Evolutionary conservation across 2,113 vertebrate genomes (phyloP).

Genomic region (Herpetotheres cachinnans): DNA sequence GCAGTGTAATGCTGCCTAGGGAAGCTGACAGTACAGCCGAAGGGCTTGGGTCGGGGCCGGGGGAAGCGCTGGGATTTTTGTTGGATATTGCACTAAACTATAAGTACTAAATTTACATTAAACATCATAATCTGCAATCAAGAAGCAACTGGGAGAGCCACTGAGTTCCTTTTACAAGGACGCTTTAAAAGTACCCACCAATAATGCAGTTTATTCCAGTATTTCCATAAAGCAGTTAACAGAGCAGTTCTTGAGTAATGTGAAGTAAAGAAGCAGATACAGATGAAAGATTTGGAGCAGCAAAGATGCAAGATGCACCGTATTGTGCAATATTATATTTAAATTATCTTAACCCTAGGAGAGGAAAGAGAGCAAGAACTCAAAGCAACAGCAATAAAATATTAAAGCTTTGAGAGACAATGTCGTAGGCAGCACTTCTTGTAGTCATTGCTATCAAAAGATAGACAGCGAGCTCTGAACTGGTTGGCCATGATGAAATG

Average conservation of each 20-base stretch:
- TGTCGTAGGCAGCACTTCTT: neutral
- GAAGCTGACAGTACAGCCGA: neutral
- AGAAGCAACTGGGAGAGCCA: neutral
- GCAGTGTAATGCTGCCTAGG: fast-evolving
- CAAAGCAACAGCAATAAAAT: neutral
- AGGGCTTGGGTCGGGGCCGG: neutral
- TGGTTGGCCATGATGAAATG: neutral
- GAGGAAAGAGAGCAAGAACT: neutral
- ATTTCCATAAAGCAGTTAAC: neutral
- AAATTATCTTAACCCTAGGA: neutral
- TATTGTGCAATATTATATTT: neutral
- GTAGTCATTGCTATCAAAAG: neutral
- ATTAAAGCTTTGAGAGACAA: neutral
- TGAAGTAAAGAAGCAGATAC: neutral
- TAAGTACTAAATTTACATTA: neutral
- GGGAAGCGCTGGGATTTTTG: neutral
- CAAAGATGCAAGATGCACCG: neutral
- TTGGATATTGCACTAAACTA: neutral
- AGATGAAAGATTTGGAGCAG: neutral
- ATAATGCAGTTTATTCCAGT: neutral
- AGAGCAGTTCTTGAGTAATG: neutral
- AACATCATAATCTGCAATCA: neutral
- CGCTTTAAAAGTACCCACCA: neutral
- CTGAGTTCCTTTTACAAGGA: neutral
- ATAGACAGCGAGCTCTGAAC: neutral